These are phyloP conservation scores for Aphelenchoides avenae DNA, from an alignment of 1,140 invertebrate genomes.

Conservation along the genomic window DNA sequence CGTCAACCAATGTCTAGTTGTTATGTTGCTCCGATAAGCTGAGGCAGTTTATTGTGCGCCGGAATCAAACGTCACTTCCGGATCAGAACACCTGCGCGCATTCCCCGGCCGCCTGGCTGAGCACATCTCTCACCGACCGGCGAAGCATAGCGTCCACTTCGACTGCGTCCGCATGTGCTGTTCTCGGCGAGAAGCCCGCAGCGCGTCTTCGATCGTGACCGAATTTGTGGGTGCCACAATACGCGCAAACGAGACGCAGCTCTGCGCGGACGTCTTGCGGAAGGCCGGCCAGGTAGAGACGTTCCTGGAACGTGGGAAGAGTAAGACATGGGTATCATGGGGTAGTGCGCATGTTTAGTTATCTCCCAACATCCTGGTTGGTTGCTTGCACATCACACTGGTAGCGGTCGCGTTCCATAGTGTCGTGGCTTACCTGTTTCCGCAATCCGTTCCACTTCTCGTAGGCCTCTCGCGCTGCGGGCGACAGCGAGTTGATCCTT, in stretches of 20 bases:
- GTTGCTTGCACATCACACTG: not conserved
- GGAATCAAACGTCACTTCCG: too few species aligned
- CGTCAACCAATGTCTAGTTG: too few species aligned
- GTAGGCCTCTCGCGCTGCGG: slow-evolving; percentile 40
- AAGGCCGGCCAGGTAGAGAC: slow-evolving; percentile 43
- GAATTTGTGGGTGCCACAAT: slow-evolving; percentile 36
- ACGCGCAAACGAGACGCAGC: slow-evolving; percentile 48
- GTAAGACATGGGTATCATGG: not conserved
- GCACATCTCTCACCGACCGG: too few species aligned
- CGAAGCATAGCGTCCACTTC: too few species aligned
- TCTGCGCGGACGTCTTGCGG: slow-evolving; percentile 50
- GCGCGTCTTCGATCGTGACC: slow-evolving; percentile 13
- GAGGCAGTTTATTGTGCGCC: too few species aligned
- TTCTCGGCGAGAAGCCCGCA: slow-evolving; percentile 11
- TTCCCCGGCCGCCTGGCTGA: too few species aligned
- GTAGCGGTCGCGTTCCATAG: not conserved
- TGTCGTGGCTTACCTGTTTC: slow-evolving; percentile 29
- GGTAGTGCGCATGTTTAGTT: slow-evolving; percentile 9
- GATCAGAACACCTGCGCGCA: too few species aligned
- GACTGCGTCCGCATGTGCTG: slow-evolving; percentile 11
- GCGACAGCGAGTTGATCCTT: slow-evolving; percentile 36
- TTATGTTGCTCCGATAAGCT: too few species aligned
- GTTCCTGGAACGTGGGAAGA: slow-evolving; percentile 29
- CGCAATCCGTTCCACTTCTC: slow-evolving; percentile 50
- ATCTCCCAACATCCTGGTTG: not conserved